Percentiles rank a stretch among this genome's conserved stretches.
These are phyloP conservation scores for Mimas tiliae DNA, from an alignment of 2,888 invertebrate species.

Conservation along the genomic window DNA sequence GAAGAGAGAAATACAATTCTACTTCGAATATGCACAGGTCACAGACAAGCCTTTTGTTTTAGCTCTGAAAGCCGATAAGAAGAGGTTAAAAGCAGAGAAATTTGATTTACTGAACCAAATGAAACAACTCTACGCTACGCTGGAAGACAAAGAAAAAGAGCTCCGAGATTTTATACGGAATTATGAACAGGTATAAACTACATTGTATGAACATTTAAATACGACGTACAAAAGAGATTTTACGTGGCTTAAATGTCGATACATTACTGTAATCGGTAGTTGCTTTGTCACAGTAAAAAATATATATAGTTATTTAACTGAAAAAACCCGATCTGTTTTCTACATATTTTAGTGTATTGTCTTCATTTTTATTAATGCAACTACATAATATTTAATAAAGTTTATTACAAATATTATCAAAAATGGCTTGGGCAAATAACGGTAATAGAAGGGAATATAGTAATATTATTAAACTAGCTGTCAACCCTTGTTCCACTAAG, in stretches of 20 bases:
- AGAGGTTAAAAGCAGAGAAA: slow-evolving; percentile 96
- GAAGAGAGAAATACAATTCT: not conserved
- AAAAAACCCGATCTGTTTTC: too few relatives aligned
- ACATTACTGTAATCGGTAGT: too few relatives aligned
- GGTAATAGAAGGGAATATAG: too few relatives aligned
- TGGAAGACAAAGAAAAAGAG: slow-evolving; percentile 97
- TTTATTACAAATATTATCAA: too few relatives aligned
- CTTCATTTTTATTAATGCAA: too few relatives aligned
- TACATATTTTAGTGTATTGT: too few relatives aligned
- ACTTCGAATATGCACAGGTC: not conserved
- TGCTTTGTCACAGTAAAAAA: too few relatives aligned
- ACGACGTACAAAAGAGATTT: not conserved
- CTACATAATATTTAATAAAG: too few relatives aligned
- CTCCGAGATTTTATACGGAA: slow-evolving; percentile 96
- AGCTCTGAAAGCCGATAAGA: slow-evolving; percentile 95
- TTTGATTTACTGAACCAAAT: slow-evolving; percentile 96
- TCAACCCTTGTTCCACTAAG: too few relatives aligned
- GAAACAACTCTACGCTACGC: slow-evolving; percentile 96
- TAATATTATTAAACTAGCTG: too few relatives aligned
- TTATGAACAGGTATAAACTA: slow-evolving; percentile 89
- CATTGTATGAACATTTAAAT: not conserved
- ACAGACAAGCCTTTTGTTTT: slow-evolving; percentile 54
- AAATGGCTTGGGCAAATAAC: too few relatives aligned
- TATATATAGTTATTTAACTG: too few relatives aligned
- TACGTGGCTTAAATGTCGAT: not conserved